These are phyloP conservation scores for Chaetura pelagica DNA, from an alignment of 2,113 vertebrate species.

Conservation along the genomic window DNA sequence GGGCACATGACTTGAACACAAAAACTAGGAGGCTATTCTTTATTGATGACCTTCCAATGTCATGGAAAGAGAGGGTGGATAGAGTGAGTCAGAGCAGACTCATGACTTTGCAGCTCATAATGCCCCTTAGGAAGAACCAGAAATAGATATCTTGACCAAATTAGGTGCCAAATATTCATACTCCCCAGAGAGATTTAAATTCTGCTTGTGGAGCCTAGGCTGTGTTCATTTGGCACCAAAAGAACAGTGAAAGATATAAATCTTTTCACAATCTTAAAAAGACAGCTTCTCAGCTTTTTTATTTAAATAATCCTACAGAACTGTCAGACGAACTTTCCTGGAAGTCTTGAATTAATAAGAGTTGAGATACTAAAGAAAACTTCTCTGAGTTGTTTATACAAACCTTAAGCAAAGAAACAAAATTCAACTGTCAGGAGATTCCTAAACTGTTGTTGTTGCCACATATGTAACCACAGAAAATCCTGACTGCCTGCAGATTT, in stretches of 20 bases:
- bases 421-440: not conserved
- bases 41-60: not conserved
- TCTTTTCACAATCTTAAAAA: not conserved
- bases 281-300: not conserved
- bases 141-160: constrained; percentile 16
- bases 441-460: not conserved
- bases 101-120: not conserved
- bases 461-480: not conserved
- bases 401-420: not conserved
- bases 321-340: not conserved
- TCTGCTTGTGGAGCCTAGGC: not conserved
- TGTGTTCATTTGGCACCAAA: not conserved
- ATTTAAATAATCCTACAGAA: not conserved
- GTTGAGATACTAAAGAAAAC: not conserved
- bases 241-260: not conserved
- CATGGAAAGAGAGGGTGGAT: not conserved
- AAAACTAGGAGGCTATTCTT: not conserved
- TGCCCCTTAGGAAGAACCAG: not conserved
- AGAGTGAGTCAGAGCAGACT: not conserved
- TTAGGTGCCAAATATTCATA: not conserved
- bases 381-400: not conserved
- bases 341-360: not conserved
- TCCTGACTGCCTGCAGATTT: not conserved
- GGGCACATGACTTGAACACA: not conserved
- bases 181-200: constrained; percentile 14